These are phyloP conservation scores for Zootoca vivipara DNA, from an alignment of 2,113 vertebrate genomes.

Conservation along the genomic window DNA sequence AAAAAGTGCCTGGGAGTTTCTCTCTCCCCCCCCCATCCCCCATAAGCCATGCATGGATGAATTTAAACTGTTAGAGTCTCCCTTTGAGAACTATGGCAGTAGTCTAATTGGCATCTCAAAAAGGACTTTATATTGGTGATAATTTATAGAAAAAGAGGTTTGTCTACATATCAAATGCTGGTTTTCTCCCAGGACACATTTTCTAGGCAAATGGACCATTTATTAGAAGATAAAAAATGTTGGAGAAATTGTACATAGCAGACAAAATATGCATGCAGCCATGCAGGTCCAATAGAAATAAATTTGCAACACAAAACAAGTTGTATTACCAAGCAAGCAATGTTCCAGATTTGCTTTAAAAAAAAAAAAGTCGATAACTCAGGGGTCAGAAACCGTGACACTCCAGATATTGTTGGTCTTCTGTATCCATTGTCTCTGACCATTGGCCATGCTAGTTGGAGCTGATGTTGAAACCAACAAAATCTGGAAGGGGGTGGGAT, in stretches of 20 bases:
- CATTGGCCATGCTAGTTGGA: background rate
- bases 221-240: background rate
- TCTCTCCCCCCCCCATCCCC: background rate
- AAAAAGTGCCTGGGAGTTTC: background rate
- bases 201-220: background rate
- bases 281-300: background rate
- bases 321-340: background rate
- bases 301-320: background rate
- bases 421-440: too few relatives aligned
- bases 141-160: background rate
- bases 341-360: background rate
- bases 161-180: background rate
- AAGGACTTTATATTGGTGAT: background rate
- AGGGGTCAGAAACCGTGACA: too few relatives aligned
- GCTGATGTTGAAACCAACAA: background rate
- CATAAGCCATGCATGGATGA: background rate
- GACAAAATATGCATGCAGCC: background rate
- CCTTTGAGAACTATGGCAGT: background rate
- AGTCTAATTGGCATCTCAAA: background rate
- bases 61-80: constrained; percentile 1
- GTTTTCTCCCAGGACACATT: background rate
- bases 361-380: too few relatives aligned
- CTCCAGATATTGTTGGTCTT: too few relatives aligned
- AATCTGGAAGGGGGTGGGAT: background rate
- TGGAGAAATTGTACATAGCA: background rate